Evolutionary conservation across 2,888 invertebrate genomes (phyloP), one percentile per base, ranked within the genome.

Genomic region (Villa cingulata): DNA sequence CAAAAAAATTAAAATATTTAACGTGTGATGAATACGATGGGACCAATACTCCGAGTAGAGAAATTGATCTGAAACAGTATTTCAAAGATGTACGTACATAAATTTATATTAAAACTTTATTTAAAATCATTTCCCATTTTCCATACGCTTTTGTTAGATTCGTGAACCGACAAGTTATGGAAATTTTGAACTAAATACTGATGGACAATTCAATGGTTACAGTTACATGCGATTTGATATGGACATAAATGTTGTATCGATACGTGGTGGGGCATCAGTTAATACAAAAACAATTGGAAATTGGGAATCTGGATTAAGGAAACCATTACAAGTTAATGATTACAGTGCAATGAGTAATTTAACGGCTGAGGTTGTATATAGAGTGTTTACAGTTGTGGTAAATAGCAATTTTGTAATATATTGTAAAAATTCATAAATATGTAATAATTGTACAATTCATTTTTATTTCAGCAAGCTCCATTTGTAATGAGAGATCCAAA

Each of bases 381-480:
- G 88, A 55, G 80, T 94, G 45, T 85, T 85, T 43, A 88, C 90
- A 1, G 82, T 89, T 23, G 76, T 83, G 73, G 89, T 89, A 70
- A 72, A 76, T 73, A 16, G n/a, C 4, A 23, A 37, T 36, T n/a
- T 41, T 20, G 6, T 41, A 23, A 27, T 23, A 23, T 23, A 6
- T 23, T 23, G 7, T 23, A 23, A 23, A 40, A 9, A 23, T 20
- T 23, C 7, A 23, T 23, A 23, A 23, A 23, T 6, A 23, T 23
- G 4, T 7, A 6, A 23, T 23, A 23, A 23, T 6, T 23, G 23
- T 23, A 23, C 41, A 29, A n/a, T n/a, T n/a, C n/a, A n/a, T n/a
- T n/a, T n/a, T n/a, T n/a, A n/a, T n/a, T 36, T 37, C 62, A 85
- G 80, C 86, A 88, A 81, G 75, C 83, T 50, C 90, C 90, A 0